These are phyloP conservation scores for Macrosiphum euphorbiae DNA, from an alignment of 2,888 invertebrate genomes.

Conservation along the genomic window DNA sequence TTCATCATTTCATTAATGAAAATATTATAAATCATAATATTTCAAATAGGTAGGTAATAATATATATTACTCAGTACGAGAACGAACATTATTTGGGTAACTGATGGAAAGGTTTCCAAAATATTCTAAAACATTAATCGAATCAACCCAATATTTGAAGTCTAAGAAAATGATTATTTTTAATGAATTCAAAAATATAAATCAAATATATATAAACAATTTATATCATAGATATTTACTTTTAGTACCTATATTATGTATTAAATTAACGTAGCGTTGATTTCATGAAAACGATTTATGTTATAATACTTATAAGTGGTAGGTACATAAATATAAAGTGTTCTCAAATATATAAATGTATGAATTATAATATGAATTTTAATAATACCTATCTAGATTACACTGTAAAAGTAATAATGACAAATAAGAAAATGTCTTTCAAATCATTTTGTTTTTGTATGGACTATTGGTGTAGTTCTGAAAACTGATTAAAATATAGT, in stretches of 20 bases:
- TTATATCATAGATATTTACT: neutral
- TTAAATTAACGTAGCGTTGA: neutral
- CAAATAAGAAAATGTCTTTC: neutral
- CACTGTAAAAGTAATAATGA: neutral
- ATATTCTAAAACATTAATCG: neutral
- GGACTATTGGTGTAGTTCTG: neutral
- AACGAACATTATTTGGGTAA: neutral
- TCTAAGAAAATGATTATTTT: neutral
- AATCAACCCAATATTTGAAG: neutral
- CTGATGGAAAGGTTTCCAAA: neutral
- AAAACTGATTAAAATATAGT: slow-evolving; percentile 6
- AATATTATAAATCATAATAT: neutral
- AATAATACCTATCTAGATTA: neutral
- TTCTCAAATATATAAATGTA: neutral
- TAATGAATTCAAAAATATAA: neutral
- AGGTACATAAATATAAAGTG: neutral
- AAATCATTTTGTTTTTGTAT: neutral
- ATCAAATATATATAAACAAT: neutral
- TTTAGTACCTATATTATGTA: neutral
- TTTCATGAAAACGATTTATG: neutral
- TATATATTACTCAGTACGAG: neutral
- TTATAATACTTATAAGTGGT: neutral
- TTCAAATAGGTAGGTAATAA: neutral
- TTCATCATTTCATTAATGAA: neutral
- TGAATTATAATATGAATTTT: neutral